Evolutionary conservation across 2,888 invertebrate species (phyloP).

Genomic region (Parasteatoda lunata): DNA sequence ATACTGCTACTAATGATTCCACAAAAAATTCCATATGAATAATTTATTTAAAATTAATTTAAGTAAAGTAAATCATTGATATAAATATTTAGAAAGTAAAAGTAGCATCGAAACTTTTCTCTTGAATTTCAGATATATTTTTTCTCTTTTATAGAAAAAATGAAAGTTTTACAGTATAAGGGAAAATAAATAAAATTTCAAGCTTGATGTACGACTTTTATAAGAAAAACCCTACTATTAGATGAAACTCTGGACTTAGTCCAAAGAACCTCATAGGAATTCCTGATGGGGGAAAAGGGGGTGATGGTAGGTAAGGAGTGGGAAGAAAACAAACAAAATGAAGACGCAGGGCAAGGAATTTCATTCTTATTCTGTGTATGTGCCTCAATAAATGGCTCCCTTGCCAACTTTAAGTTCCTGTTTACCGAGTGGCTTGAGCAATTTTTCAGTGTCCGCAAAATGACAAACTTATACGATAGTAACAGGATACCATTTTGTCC

Average conservation of each 20-base stretch:
- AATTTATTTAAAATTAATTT: too few relatives aligned
- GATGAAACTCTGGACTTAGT: conserved; percentile 9
- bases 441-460: conserved; percentile 59
- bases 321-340: conserved; percentile 39
- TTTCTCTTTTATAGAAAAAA: not conserved
- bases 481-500: conserved; percentile 29
- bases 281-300: not conserved
- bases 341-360: conserved; percentile 47
- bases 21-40: too few relatives aligned
- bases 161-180: not conserved
- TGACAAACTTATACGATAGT: conserved; percentile 30
- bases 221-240: not conserved
- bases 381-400: conserved; percentile 53
- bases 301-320: too few relatives aligned
- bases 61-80: too few relatives aligned
- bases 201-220: not conserved
- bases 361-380: conserved; percentile 56
- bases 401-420: conserved; percentile 48
- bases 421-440: conserved; percentile 39
- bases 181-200: too few relatives aligned
- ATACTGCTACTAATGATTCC: too few relatives aligned
- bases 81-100: too few relatives aligned
- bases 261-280: conserved; percentile 23
- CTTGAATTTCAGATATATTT: too few relatives aligned
- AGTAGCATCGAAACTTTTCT: too few relatives aligned